Conservation (phyloP, 2,888 invertebrate species). For the Allacma fusca region DNA sequence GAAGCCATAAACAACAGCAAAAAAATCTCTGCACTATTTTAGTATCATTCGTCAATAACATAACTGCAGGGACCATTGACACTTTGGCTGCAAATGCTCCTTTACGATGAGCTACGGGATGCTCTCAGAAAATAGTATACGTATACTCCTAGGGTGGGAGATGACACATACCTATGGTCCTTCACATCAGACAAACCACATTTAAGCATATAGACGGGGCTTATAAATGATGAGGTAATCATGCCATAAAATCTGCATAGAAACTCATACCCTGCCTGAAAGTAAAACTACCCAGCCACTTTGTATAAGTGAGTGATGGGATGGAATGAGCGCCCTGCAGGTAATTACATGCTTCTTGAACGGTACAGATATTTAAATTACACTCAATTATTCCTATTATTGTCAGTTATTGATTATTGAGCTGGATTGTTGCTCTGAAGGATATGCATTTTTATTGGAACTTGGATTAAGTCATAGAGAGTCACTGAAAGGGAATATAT, state of each 20-base stretch:
- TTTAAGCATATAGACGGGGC: no score
- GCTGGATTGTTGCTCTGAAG: background rate
- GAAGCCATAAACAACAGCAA: no score
- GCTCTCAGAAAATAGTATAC: no score
- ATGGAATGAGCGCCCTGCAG: background rate
- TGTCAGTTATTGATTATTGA: constrained; percentile 10
- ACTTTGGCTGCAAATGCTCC: background rate
- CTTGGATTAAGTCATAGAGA: background rate
- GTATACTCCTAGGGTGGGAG: no score
- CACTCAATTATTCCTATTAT: background rate
- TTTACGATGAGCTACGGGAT: background rate
- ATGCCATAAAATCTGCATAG: constrained; percentile 4
- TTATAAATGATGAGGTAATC: constrained; percentile 12
- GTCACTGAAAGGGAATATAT: background rate
- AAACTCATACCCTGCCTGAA: background rate
- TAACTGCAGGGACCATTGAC: constrained; percentile 9
- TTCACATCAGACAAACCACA: no score
- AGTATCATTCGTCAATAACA: no score
- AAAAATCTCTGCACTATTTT: no score
- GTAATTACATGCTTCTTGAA: background rate
- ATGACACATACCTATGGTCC: no score
- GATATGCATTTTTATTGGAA: background rate
- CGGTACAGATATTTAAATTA: background rate
- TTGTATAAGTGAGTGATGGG: background rate
- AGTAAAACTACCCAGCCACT: background rate